These are phyloP conservation scores for Spheniscus humboldti DNA, from an alignment of 2,797 vertebrate genomes.

Conservation along the genomic window DNA sequence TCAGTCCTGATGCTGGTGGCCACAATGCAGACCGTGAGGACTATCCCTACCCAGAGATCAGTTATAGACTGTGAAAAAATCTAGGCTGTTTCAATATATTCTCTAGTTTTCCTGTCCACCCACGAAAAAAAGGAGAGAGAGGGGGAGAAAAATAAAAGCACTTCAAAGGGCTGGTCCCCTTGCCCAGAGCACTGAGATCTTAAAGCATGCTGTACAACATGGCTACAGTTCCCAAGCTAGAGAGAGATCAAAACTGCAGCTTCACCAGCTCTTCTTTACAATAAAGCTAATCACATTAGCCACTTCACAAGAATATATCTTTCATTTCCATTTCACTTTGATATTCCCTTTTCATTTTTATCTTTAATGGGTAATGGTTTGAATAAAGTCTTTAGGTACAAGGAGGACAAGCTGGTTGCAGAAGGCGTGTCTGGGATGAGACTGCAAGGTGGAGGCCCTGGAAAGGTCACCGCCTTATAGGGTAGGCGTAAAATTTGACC, in stretches of 20 bases:
- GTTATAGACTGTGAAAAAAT: not conserved
- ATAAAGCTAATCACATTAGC: constrained; percentile 24
- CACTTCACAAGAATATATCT: constrained; percentile 22
- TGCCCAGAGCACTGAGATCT: constrained; percentile 13
- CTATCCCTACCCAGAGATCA: not conserved
- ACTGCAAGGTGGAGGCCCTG: not conserved
- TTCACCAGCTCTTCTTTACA: not conserved
- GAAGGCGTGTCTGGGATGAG: not conserved
- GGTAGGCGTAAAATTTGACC: not conserved
- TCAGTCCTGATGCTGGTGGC: not conserved
- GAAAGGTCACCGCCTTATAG: not conserved
- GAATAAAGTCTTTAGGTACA: not conserved
- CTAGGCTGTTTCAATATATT: not conserved
- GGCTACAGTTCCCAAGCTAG: not conserved
- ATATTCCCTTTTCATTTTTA: constrained; percentile 32
- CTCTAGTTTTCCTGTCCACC: not conserved
- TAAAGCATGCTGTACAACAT: not conserved
- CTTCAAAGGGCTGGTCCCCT: not conserved
- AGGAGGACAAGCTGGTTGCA: not conserved
- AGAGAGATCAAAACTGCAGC: constrained; percentile 41
- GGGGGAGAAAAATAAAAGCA: not conserved
- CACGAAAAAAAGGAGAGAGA: not conserved
- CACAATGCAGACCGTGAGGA: not conserved
- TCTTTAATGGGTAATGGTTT: not conserved
- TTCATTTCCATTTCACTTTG: constrained; percentile 27